Evolutionary conservation across 37 sponge, comb jelly and placozoan species (phyloP).

Genomic region (Chondrosia reniformis): DNA sequence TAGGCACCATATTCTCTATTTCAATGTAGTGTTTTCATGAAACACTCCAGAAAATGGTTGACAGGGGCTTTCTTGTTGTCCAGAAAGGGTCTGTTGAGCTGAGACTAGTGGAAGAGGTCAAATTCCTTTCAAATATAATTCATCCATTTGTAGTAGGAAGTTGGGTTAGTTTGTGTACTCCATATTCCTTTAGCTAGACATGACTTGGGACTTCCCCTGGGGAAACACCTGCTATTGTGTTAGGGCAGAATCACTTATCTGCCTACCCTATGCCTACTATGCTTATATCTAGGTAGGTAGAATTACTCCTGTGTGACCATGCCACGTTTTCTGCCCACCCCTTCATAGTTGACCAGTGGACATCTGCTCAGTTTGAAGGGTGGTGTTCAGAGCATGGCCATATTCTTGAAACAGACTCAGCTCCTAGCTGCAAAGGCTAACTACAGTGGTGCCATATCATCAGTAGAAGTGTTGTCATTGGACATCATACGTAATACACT

Average conservation of each 20-base stretch:
- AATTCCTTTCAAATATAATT: constrained; percentile 34
- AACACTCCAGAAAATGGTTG: constrained; percentile 19
- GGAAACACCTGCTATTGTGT: no score
- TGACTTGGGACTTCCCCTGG: no score
- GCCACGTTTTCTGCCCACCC: neutral
- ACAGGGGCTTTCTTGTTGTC: constrained; percentile 43
- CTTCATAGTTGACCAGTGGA: constrained; percentile 48
- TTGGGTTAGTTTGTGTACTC: constrained; percentile 71
- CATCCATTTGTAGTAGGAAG: constrained; percentile 51
- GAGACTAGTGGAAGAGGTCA: neutral
- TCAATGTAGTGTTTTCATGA: constrained; percentile 26
- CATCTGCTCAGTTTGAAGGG: constrained; percentile 51
- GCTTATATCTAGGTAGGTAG: no score
- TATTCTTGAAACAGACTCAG: constrained; percentile 44
- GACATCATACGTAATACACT: constrained; percentile 68
- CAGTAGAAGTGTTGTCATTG: constrained; percentile 49
- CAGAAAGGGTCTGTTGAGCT: neutral
- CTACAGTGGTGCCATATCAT: constrained; percentile 28
- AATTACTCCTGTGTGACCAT: no score
- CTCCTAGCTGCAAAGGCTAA: constrained; percentile 49
- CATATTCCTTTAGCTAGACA: no score
- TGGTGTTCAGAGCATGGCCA: constrained; percentile 56
- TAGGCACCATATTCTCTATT: neutral
- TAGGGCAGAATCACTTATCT: no score
- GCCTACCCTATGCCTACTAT: no score